Base-by-base conservation (phyloP, 2,797 vertebrate species). In the Anguilla megastoma region DNA sequence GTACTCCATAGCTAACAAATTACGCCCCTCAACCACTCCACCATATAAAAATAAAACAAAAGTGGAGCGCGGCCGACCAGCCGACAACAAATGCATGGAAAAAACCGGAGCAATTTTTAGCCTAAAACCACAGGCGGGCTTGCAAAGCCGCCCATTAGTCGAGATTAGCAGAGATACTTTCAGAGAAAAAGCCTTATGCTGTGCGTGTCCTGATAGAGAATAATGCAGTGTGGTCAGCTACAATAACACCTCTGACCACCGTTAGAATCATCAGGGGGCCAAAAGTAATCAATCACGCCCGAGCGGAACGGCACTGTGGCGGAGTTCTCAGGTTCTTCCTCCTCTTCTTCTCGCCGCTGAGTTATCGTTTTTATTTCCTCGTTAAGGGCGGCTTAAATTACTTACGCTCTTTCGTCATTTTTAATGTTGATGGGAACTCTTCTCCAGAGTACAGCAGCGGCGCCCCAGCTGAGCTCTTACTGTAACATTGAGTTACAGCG, bases 1-100 rank as follows among this genome's bases (percentile, higher is more conserved):
- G 60, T 10, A 87, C 63, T 84, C 45, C 60, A 52, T 4, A 54
- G 63, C 76, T 36, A 84, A 84, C 87, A 84, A 87, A 84, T 36
- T 87, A 30, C 41, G 18, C 48, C 60, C 69, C 21, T 45, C 41
- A n/a, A 41, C 76, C 76, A n/a, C 76, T 18, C 24, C 24, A 45
- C 41, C 27, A 50, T 58, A 58, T 33, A 36, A 48, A 52, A 63
- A 71, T 16, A 58, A 52, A 50, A 52, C 48, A 33, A 58, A 41
- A 24, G 33, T 56, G 33, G 12, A 60, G 30, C 84, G 1, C 18
- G 69, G 36, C 30, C 27, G 79, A 71, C 45, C 52, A 41, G 8
- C 80, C 30, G 52, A 48, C 48, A 36, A 86, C 80, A 33, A 84
- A 30, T 12, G 45, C 27, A 24, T 8, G n/a, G 82, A 45, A 84